A percentile compares a stretch with the other conserved stretches of the same genome.
phyloP scores from a whole-genome alignment of 2,797 vertebrate species.

The Pangasius krempfi region DNA sequence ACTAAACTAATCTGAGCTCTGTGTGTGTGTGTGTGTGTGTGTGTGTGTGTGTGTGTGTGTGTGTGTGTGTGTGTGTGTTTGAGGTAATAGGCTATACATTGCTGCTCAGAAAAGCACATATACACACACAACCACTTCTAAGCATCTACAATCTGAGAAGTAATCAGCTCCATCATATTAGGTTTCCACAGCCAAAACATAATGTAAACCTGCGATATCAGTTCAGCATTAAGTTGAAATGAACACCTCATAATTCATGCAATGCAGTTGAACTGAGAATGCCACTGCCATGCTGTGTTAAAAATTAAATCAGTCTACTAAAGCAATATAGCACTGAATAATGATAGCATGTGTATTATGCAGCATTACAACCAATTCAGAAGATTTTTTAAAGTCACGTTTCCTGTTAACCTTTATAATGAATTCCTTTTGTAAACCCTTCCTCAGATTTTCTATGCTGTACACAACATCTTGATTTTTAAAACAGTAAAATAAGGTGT shows the following conservation, averaged over 20 bases:
- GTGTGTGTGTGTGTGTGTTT: constrained; percentile 29
- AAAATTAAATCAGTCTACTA: background rate
- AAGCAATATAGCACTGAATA: constrained; percentile 2
- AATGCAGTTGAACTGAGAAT: constrained; percentile 13
- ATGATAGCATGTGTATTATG: background rate
- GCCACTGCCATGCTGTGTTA: background rate
- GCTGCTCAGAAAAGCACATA: constrained; percentile 14
- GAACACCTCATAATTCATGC: constrained; percentile 27
- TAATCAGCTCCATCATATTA: constrained; percentile 27
- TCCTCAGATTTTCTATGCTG: background rate
- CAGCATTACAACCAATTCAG: background rate
- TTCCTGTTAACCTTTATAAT: background rate
- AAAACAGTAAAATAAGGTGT: background rate
- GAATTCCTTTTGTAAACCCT: background rate
- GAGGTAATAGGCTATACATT: constrained; percentile 51
- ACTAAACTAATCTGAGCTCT: constrained; percentile 57
- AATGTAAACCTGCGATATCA: constrained; percentile 26
- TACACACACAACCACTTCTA: constrained; percentile 15
- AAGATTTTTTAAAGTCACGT: background rate
- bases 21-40: constrained; percentile 37
- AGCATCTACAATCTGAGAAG: constrained; percentile 19
- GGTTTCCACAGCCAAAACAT: constrained; percentile 10
- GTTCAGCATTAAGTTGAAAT: constrained; percentile 20
- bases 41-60: constrained; percentile 31
- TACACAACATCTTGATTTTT: background rate